These are phyloP conservation scores for Rhegmatorhina hoffmannsi DNA, from an alignment of 2,113 vertebrate genomes.

Conservation along the genomic window DNA sequence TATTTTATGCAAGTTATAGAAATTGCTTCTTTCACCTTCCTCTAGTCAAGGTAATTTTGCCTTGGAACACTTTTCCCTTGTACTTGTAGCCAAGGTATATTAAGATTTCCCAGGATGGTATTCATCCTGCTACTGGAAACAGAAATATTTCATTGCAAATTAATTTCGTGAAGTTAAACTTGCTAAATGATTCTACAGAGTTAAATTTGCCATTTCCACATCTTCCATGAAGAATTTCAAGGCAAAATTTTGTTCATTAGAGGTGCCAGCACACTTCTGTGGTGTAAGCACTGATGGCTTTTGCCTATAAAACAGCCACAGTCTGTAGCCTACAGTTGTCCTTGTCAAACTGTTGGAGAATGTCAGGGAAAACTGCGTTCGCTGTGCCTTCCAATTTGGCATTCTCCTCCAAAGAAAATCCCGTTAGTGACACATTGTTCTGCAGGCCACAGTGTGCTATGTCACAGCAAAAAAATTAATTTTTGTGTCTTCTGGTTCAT, in stretches of 20 bases:
- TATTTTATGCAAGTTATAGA: not conserved
- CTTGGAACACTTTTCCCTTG: not conserved
- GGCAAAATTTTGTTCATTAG: not conserved
- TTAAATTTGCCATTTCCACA: accelerated
- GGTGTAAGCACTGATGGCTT: not conserved
- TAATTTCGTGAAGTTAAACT: not conserved
- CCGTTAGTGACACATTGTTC: not conserved
- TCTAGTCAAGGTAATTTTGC: not conserved
- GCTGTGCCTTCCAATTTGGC: not conserved
- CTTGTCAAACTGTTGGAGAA: not conserved
- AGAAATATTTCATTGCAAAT: not conserved
- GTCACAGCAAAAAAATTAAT: not conserved
- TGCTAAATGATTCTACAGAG: not conserved
- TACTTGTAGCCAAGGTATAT: not conserved
- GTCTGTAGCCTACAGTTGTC: not conserved
- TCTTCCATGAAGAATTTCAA: not conserved
- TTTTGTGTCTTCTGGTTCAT: not conserved
- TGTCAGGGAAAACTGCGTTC: not conserved
- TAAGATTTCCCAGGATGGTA: not conserved
- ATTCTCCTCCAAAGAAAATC: not conserved
- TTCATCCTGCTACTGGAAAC: not conserved
- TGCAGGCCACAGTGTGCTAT: not conserved
- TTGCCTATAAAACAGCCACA: not conserved
- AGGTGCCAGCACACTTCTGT: not conserved
- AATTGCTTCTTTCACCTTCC: not conserved